A percentile compares a stretch with the other conserved stretches of the same genome.
phyloP scores from a whole-genome alignment of 2,113 vertebrate genomes.

The Pomatorhinus ruficollis region DNA sequence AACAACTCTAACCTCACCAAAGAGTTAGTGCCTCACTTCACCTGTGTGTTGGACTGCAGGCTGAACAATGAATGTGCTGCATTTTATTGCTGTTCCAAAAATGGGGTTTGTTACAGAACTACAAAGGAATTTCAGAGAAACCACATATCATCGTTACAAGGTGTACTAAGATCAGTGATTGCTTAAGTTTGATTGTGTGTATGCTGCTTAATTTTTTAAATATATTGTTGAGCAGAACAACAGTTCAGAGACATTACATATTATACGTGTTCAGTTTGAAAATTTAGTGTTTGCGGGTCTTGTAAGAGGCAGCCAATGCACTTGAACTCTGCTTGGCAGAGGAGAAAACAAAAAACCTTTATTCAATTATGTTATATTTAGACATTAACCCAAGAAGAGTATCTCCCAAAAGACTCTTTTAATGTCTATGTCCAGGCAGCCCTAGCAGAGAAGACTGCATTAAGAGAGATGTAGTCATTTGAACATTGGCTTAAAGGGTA shows the following conservation, averaged over 20 bases:
- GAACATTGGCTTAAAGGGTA: not conserved
- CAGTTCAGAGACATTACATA: not conserved
- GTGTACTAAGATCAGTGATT: not conserved
- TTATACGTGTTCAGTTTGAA: not conserved
- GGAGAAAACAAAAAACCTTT: not conserved
- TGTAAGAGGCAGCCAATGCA: not conserved
- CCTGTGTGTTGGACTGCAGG: not conserved
- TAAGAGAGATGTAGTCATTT: not conserved
- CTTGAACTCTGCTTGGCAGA: not conserved
- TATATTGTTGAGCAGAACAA: not conserved
- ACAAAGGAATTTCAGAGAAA: not conserved
- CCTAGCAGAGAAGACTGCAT: not conserved
- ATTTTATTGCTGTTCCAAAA: not conserved
- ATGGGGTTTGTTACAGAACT: not conserved
- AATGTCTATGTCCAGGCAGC: not conserved
- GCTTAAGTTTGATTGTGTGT: not conserved
- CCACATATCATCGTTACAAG: not conserved
- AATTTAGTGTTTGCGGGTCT: not conserved
- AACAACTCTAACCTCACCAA: not conserved
- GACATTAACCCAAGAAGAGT: not conserved
- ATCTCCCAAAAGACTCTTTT: not conserved
- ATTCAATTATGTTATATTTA: constrained; percentile 6
- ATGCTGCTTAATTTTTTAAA: not conserved
- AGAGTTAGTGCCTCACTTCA: not conserved
- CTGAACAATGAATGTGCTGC: not conserved